phyloP scores from a whole-genome alignment of 1,140 invertebrate species.

The Aphaenogaster floridana region DNA sequence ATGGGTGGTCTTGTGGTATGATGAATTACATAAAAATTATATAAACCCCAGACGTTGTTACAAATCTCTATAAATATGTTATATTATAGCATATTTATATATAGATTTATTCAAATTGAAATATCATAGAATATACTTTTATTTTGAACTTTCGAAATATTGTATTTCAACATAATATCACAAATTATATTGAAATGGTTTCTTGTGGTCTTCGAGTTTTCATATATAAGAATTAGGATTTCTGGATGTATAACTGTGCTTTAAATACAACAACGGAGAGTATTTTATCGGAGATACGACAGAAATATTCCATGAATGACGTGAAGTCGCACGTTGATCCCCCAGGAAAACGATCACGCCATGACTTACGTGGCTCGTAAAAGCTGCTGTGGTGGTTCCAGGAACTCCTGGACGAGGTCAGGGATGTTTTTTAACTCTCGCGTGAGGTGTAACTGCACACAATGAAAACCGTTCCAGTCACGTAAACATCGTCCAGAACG shows the following conservation, averaged over 20 bases:
- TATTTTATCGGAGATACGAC: conserved; percentile 34
- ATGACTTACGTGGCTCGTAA: conserved; percentile 72
- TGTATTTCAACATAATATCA: background rate
- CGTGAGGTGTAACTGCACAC: conserved; percentile 60
- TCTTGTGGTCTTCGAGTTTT: background rate
- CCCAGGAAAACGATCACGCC: conserved; percentile 56
- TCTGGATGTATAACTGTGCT: background rate
- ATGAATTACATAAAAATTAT: background rate
- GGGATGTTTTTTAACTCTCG: conserved; percentile 59
- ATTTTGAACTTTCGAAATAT: background rate
- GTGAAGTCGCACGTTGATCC: conserved; percentile 52
- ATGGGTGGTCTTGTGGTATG: conserved; percentile 13
- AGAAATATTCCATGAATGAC: conserved; percentile 56
- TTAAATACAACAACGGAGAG: background rate
- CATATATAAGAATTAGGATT: background rate
- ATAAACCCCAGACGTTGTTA: background rate
- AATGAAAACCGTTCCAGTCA: conserved; percentile 59
- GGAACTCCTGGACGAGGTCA: conserved; percentile 63
- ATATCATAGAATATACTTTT: background rate
- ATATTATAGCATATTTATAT: background rate
- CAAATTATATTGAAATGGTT: background rate
- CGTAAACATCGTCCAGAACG: conserved; percentile 53
- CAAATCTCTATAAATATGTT: background rate
- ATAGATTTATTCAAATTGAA: background rate
- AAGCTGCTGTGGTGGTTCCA: conserved; percentile 58